Evolutionary conservation across 1,140 invertebrate species (phyloP), one percentile per base, ranked within the genome.

Genomic region (Bombus vancouverensis): DNA sequence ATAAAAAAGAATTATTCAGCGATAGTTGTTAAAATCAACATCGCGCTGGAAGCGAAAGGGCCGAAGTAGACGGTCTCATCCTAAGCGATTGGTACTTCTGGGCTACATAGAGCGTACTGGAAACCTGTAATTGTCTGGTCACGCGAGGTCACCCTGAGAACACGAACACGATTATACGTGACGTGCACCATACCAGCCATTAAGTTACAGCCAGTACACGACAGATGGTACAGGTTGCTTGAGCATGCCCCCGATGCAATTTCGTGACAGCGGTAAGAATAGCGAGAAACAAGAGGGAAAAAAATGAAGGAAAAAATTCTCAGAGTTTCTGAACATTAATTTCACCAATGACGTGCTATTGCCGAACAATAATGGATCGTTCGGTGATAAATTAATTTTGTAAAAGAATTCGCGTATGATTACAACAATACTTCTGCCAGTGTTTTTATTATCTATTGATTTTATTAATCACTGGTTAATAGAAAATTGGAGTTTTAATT

Each of bases 151-250:
- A 91, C 72, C 80, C 80, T 68, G 89, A 75, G 90, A 87, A 83
- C 88, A 92, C 79, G 89, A 92, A 90, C 87, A 77, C 81, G 83
- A 91, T 91, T 87, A 89, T 91, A 91, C 90, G 88, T 89, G 90
- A 89, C 86, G 86, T 88, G 81, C 84, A 37, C 87, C 76, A 83
- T 87, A 89, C 78, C 88, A 71, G 78, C 88, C 78, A 90, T 90
- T 89, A 90, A 81, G 82, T 85, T 90, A 66, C 75, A 77, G 66
- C 82, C 66, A 86, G 80, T 28, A 37, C 89, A 86, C 89, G 89
- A 88, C 89, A 90, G 89, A 90, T 90, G 88, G 83, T 88, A 82
- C 86, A 88, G 82, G 78, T 72, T 81, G 82, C 83, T 90, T 81
- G 79, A 82, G 74, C 75, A 87, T 85, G 78, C 78, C 42, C 59